Evolutionary conservation across 1,140 invertebrate species (phyloP), one percentile per base, ranked within the genome.

Genomic region (Choristoneura fumiferana): DNA sequence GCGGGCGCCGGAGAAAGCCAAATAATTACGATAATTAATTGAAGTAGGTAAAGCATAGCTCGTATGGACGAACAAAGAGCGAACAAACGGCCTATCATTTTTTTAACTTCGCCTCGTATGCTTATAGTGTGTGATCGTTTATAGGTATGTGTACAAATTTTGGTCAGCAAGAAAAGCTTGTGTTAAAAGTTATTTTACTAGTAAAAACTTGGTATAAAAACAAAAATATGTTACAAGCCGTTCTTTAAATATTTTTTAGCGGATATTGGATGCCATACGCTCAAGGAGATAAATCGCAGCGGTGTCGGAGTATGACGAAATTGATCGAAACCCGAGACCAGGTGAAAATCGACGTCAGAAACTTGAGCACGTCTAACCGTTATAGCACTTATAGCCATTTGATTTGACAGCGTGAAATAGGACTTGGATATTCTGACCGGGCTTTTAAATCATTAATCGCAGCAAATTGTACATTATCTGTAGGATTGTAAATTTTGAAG

Each of bases 371-470:
- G 22, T 49, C 18, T 49, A 49, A 49, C 17, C 43, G 43, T 49
- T 49, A 49, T 18, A 49, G 10, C 17, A 15, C 17, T 49, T 49
- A 49, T 18, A 49, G 10, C 43, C 29, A 49, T 65, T 62, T 43
- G 62, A 67, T 65, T 68, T 62, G 69, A 70, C 73, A 66, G 68
- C 71, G 73, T 76, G 69, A 76, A 76, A 76, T 76, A 70, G 69
- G 22, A 49, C 43, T 49, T 49, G 43, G 43, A n/a, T 49, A 49
- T 49, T 49, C n/a, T 49, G 22, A n/a, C 43, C 43, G 22, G 43
- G 43, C 43, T 17, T 5, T n/a, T 49, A 49, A 49, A 49, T 33
- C 43, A 49, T 49, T 49, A 49, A 49, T 49, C 43, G 22, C 43
- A 22, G 22, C 43, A 22, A 33, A n/a, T 49, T 22, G 22, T 49